Evolutionary conservation across 2,888 invertebrate genomes (phyloP), one percentile per base, ranked within the genome.

Genomic region (Epinotia nisella): DNA sequence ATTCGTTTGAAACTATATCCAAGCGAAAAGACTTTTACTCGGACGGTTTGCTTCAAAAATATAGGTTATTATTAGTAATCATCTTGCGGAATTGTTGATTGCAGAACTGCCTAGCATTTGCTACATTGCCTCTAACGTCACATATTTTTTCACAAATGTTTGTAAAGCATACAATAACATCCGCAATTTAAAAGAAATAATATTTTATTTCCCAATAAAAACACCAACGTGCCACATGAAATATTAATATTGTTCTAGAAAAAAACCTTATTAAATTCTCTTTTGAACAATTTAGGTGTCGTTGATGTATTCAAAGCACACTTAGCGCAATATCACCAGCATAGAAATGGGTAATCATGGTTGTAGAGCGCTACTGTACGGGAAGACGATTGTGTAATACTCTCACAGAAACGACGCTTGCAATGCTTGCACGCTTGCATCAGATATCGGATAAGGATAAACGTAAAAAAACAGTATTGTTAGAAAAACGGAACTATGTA

Each of bases 271-370:
- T 61, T 56, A 55, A 56, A 39, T 51, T 66, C 41, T 17, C 71
- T 69, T 77, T 76, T 75, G 64, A 70, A 70, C 66, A 51, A 73
- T 73, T 70, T 62, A 60, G 49, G 75, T 74, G 77, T 77, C 79
- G 80, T 82, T 76, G 78, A 82, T 79, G 83, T 87, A 92, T 91
- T 90, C 89, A 84, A 88, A 83, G 83, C 87, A 86, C 87, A 90
- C 84, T 85, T 82, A 82, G 80, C 76, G 83, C 75, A 80, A 80
- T 83, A 81, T 75, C 79, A 80, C 79, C 82, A 78, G 90, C 86
- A 92, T 92, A 87, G 86, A 86, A 91, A 91, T 90, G 84, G 83
- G 81, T 80, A 80, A 87, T 88, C 87, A 88, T 78, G 77, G 78
- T 71, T 78, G 78, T 77, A 79, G 79, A 83, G 79, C 80, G 92